Evolutionary conservation across 2,888 invertebrate species (phyloP).

Genomic region (Limnephilus marmoratus): DNA sequence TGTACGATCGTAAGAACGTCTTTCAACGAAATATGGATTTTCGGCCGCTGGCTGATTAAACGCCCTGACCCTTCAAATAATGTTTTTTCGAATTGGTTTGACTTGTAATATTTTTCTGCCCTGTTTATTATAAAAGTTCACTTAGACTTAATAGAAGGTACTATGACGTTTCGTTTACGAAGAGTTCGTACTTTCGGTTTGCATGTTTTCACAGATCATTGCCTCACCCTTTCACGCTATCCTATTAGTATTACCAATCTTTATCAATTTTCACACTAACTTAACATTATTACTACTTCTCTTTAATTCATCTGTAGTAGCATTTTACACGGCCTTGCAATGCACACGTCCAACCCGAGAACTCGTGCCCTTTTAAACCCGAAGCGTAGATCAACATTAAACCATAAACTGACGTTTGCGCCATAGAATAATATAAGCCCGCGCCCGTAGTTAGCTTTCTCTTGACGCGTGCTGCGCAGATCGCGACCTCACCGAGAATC

Average conservation of each 20-base stretch:
- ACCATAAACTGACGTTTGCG: neutral
- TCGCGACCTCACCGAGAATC: slow-evolving; percentile 22
- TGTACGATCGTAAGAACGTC: too few relatives aligned
- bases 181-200: neutral
- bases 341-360: neutral
- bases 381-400: neutral
- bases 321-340: neutral
- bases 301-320: neutral
- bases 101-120: too few relatives aligned
- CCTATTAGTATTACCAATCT: too few relatives aligned
- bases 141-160: neutral
- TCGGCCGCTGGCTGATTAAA: too few relatives aligned
- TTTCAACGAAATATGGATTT: too few relatives aligned
- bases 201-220: neutral
- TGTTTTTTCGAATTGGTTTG: too few relatives aligned
- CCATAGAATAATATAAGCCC: neutral
- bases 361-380: neutral
- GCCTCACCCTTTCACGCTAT: neutral
- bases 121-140: too few relatives aligned
- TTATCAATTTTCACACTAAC: neutral
- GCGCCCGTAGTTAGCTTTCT: slow-evolving; percentile 16
- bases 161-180: neutral
- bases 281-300: neutral
- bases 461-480: slow-evolving; percentile 19
- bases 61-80: too few relatives aligned